These are phyloP conservation scores for Xenotilapia flavipinnis DNA, from an alignment of 2,113 vertebrate species.

Conservation along the genomic window DNA sequence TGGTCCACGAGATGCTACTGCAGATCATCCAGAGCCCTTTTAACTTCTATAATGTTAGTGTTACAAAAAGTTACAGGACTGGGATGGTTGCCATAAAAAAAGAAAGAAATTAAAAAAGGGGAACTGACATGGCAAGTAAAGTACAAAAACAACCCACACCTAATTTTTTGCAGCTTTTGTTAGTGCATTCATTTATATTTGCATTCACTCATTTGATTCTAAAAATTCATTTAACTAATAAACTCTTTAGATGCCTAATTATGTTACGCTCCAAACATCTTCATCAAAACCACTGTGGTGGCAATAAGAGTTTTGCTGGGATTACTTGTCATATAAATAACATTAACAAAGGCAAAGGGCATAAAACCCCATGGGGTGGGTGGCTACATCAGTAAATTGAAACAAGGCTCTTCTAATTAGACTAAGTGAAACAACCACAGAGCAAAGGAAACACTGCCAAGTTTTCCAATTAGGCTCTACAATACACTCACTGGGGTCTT, in stretches of 20 bases:
- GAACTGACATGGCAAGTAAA: not conserved
- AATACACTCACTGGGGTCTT: not conserved
- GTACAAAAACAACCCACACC: not conserved
- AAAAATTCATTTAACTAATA: not conserved
- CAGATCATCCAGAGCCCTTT: not conserved
- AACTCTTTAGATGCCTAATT: not conserved
- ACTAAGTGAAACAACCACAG: slow-evolving; percentile 20
- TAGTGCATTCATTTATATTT: not conserved
- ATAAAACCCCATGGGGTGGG: not conserved
- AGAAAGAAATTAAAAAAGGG: slow-evolving; percentile 2
- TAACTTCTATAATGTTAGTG: slow-evolving; percentile 15
- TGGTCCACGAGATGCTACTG: not conserved
- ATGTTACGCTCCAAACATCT: not conserved
- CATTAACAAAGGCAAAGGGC: slow-evolving; percentile 13
- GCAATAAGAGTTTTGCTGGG: not conserved
- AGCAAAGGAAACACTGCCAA: not conserved
- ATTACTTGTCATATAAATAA: slow-evolving; percentile 16
- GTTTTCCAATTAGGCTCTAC: not conserved
- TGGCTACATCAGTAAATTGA: slow-evolving; percentile 21
- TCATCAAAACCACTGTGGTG: not conserved
- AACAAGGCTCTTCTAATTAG: slow-evolving; percentile 24
- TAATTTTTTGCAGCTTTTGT: not conserved
- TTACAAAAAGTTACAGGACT: slow-evolving; percentile 12
- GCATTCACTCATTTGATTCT: not conserved
- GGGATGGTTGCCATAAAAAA: not conserved